These are phyloP conservation scores for Tragulus kanchil DNA, from an alignment of 2,113 vertebrate genomes.

Conservation along the genomic window DNA sequence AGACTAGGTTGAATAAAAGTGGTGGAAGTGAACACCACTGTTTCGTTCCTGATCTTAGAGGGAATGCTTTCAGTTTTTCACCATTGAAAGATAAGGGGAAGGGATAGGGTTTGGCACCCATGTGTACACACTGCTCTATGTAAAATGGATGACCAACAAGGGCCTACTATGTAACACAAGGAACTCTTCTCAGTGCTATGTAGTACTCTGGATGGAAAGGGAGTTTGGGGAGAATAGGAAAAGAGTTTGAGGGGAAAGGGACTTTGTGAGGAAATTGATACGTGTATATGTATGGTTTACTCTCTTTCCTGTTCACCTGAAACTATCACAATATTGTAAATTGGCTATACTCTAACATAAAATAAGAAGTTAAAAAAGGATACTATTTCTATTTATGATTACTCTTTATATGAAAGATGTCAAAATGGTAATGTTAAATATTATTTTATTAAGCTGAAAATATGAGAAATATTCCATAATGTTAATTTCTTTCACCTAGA, in stretches of 20 bases:
- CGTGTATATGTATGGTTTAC: neutral
- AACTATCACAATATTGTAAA: neutral
- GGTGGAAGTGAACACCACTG: neutral
- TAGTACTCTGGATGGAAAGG: neutral
- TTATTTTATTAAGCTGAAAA: neutral
- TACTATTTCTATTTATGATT: neutral
- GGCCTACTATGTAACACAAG: neutral
- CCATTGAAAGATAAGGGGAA: neutral
- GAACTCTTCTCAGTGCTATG: neutral
- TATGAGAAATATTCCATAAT: neutral
- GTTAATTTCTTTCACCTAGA: neutral
- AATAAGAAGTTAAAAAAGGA: neutral
- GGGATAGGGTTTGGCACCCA: neutral
- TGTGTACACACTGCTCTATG: neutral
- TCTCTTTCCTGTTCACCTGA: neutral
- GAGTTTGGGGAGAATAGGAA: neutral
- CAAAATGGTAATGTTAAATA: neutral
- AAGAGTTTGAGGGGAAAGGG: neutral
- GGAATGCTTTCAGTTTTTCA: no score
- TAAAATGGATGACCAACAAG: neutral
- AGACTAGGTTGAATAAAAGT: neutral
- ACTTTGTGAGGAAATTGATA: neutral
- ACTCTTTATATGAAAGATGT: neutral
- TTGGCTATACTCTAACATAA: neutral
- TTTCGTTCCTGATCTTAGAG: no score